phyloP scores from a whole-genome alignment of 2,797 vertebrate genomes.

The Typhlichthys eigenmanni region DNA sequence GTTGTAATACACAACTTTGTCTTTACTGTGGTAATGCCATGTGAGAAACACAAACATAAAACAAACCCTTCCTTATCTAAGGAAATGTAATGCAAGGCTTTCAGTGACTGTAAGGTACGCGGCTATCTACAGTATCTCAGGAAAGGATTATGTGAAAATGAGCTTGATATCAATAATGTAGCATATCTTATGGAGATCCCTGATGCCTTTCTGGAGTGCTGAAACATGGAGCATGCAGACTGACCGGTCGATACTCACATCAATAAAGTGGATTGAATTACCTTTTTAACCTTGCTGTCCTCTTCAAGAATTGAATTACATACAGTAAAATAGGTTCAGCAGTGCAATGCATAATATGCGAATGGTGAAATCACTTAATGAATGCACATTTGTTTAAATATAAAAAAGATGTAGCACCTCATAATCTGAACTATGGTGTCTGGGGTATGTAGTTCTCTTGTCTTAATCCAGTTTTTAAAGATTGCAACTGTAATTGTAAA shows the following conservation, averaged over 20 bases:
- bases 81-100: conserved; percentile 1
- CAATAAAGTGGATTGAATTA: conserved; percentile 60
- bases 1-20: no score
- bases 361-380: no score
- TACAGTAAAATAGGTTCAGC: background rate
- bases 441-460: no score
- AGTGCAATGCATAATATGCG: background rate
- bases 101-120: background rate
- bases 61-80: background rate
- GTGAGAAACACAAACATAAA: no score
- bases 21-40: no score
- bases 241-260: conserved; percentile 52
- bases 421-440: no score
- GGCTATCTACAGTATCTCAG: background rate
- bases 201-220: conserved; percentile 59
- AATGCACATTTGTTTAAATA: no score
- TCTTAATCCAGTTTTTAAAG: no score
- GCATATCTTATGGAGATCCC: conserved; percentile 36
- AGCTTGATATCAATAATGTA: conserved; percentile 35
- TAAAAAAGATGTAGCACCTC: no score
- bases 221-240: conserved; percentile 45
- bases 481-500: no score
- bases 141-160: conserved; percentile 24
- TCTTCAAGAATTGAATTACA: conserved; percentile 6
- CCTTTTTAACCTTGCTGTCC: conserved; percentile 50